phyloP scores from a whole-genome alignment of 2,797 vertebrate genomes.

The Schizopygopsis malacanthus region DNA sequence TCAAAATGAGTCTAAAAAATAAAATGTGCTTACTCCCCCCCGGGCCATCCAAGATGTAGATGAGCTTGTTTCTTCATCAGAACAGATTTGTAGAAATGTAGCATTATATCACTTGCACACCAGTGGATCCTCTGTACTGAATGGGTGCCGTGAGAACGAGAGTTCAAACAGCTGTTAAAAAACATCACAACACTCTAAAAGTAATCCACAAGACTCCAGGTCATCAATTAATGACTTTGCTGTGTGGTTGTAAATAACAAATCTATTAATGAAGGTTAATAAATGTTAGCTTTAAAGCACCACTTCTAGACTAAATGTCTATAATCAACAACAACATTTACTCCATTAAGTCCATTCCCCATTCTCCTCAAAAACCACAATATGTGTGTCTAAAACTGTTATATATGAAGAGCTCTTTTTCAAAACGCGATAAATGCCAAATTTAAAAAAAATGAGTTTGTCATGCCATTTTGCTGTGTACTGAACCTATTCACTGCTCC shows the following conservation, averaged over 20 bases:
- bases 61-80: not conserved
- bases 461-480: no score
- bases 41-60: not conserved
- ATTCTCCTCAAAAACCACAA: no score
- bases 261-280: not conserved
- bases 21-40: not conserved
- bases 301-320: not conserved
- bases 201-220: not conserved
- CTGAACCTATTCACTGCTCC: no score
- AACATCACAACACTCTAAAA: not conserved
- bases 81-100: not conserved
- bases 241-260: not conserved
- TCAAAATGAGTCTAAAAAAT: not conserved
- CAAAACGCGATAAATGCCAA: no score
- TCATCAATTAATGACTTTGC: not conserved
- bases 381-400: no score
- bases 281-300: not conserved
- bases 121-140: not conserved
- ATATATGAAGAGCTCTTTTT: no score
- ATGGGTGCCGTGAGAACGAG: not conserved
- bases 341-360: not conserved
- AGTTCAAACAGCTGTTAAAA: not conserved
- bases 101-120: not conserved
- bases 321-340: not conserved
- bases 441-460: no score